Base-by-base conservation (phyloP, 2,797 vertebrate species). In the Sciaenops ocellatus region DNA sequence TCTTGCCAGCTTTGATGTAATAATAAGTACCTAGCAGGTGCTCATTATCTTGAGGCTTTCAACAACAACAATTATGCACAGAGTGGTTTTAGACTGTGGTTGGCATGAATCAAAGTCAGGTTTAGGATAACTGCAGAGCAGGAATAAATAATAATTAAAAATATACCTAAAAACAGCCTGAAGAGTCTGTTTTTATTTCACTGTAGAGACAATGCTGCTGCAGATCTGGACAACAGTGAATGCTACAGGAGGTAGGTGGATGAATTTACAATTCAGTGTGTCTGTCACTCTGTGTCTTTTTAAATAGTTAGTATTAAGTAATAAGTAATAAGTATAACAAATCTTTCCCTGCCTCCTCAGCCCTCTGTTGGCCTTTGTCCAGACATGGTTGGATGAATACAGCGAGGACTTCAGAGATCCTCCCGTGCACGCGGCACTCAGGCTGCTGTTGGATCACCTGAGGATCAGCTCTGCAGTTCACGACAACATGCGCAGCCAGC, bases 391-490 rank as follows among this genome's bases (percentile, higher is more conserved):
- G 61, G 95, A 93, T 12, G 94, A 96, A 69, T 96, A 96, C 88
- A 94, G 94, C 2, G 95, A 96, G 78, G 96, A 97, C 89, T 95
- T 97, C 86, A 87, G 94, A 75, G 95, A 96, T 15, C 92, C 95
- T 7, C 96, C 97, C 3, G 73, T 90, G 46, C 93, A 96, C 86
- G 8, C 82, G 0, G 90, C 89, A 0, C 93, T 97, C 68, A 56
- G 86, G 73, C 92, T 90, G 73, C 84, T 96, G 62, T 38, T 94
- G 69, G 90, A 91, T 8, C 96, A 96, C 91, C 89, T 97, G 63
- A 84, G 50, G 62, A 92, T 94, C 86, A 92, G 93, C 90, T 81
- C 91, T 0, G 92, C 93, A 0, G 82, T 94, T 56, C 72, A 91
- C 20, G 48, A 66, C 61, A 20, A 48, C 80, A 75, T 90, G 84